phyloP scores from a whole-genome alignment of 2,113 vertebrate species.

The Trachemys scripta region DNA sequence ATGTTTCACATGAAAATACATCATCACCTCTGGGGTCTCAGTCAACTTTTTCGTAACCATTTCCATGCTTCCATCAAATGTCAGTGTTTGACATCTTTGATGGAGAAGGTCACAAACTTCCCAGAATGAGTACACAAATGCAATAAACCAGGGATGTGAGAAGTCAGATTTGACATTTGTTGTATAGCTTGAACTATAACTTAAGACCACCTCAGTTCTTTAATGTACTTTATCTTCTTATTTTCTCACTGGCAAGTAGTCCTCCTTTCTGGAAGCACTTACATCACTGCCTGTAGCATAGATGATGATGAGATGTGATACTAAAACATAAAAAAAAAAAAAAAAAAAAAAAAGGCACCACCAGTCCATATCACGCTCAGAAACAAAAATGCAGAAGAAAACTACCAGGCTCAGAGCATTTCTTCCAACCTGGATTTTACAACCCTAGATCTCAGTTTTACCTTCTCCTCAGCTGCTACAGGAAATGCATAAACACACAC shows the following conservation, averaged over 20 bases:
- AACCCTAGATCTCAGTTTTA: accelerated
- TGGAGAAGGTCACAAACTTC: background rate
- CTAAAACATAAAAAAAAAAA: conserved; percentile 15
- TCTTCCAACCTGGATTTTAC: conserved; percentile 7
- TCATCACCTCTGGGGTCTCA: background rate
- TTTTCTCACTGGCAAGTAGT: background rate
- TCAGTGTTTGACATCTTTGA: background rate
- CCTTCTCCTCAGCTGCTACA: background rate
- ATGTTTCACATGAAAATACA: background rate
- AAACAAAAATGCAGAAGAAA: conserved; percentile 2
- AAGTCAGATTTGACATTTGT: background rate
- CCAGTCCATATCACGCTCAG: background rate
- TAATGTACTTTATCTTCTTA: background rate
- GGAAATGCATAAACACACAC: background rate
- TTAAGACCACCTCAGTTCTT: conserved; percentile 13
- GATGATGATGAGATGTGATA: background rate
- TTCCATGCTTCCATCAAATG: background rate
- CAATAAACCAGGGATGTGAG: background rate
- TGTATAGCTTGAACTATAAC: background rate
- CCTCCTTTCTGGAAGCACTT: background rate
- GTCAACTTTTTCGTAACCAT: background rate
- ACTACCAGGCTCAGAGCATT: background rate
- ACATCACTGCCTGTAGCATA: background rate
- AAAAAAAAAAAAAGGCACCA: background rate
- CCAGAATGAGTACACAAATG: background rate